Evolutionary conservation across 2,888 invertebrate species (phyloP).

Genomic region (Cryptocephalus moraei): DNA sequence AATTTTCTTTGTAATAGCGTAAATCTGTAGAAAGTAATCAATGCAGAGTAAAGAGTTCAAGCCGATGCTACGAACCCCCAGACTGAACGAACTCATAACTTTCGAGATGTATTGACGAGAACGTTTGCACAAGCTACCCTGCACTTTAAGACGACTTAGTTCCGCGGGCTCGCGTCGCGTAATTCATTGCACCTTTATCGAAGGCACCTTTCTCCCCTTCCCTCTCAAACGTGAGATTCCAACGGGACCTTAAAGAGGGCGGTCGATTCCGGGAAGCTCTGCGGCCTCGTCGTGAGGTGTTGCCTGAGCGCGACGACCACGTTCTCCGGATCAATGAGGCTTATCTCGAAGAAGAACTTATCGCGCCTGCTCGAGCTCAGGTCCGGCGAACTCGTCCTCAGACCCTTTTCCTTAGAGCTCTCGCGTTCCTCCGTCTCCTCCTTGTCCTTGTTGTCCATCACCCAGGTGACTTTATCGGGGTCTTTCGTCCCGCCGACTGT

Average conservation of each 20-base stretch:
- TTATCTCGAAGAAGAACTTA: conserved; percentile 42
- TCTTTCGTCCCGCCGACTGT: conserved; percentile 92
- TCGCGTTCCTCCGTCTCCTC: conserved; percentile 35
- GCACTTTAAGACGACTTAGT: no score
- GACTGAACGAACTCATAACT: no score
- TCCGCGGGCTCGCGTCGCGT: no score
- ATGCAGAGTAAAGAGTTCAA: no score
- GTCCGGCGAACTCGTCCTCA: conserved; percentile 53
- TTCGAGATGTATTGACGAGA: no score
- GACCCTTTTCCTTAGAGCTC: conserved; percentile 42
- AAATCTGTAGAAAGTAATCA: no score
- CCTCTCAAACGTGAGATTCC: conserved; percentile 46
- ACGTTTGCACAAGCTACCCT: no score
- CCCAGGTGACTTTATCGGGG: conserved; percentile 54
- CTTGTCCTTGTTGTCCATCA: conserved; percentile 41
- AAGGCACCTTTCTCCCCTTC: conserved; percentile 3
- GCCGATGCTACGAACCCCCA: no score
- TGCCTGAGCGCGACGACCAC: conserved; percentile 40
- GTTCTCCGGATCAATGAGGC: conserved; percentile 42
- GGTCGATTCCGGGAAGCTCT: conserved; percentile 43
- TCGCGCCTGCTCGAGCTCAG: conserved; percentile 39
- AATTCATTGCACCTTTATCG: background rate
- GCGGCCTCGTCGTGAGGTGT: conserved; percentile 41
- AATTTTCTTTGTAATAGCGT: no score
- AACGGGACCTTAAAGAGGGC: conserved; percentile 44